Base-by-base conservation (phyloP, 1,140 invertebrate genomes). In the Eubasilissa regina region DNA sequence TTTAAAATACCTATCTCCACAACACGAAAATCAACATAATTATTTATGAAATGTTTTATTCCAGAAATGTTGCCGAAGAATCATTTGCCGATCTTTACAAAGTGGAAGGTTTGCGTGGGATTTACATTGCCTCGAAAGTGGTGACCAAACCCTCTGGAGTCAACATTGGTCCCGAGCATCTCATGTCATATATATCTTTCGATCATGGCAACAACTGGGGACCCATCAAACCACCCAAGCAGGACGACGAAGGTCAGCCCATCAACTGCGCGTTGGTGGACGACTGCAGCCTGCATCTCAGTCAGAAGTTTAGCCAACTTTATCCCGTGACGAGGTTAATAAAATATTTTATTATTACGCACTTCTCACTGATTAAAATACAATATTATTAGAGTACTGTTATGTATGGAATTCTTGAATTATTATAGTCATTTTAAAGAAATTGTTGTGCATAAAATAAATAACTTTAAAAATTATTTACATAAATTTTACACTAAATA, bases 31-130 rank as follows among this genome's bases (percentile, higher is more conserved):
- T 35, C 25, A 35, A 35, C 25, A 35, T 35, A 35, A 35, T 35
- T 35, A 3, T 35, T 35, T 6, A 35, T 35, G 25, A 35, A 35
- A 35, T 35, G 6, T 75, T 58, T 75, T 55, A 13, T 62, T 76
- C 11, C 21, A 96, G 95, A 84, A 93, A 94, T 75, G 92, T 95
- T 10, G 90, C 93, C 1, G 93, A 95, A 70, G 93, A 96, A 80
- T 86, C 94, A 10, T 97, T 98, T 89, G 94, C 95, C n/a, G 97
- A 98, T 85, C 85, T 98, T 0, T 95, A 97, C 84, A 95, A 94
- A 86, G 94, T 98, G 0, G 93, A 95, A 85, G 96, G 96, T 9
- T 85, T 98, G 12, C 90, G 93, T 25, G 97, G 97, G 4, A 94
- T 97, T 73, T 98, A 97, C 86, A 97, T 98, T 80, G 96, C 95